These are phyloP conservation scores for Schlechtendalia chinensis DNA, from an alignment of 1,140 invertebrate genomes.

Conservation along the genomic window DNA sequence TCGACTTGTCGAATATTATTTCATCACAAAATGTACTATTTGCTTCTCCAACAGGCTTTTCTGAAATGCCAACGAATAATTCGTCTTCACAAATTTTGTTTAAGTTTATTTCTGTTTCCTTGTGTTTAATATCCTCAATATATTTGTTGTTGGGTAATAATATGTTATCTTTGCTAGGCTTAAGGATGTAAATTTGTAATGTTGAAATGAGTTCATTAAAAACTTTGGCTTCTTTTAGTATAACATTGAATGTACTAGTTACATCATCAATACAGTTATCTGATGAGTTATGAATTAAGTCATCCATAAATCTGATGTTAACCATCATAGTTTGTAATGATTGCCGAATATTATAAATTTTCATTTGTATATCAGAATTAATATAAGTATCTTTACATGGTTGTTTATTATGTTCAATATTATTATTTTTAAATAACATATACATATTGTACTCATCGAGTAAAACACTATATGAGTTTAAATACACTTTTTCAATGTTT, in stretches of 20 bases:
- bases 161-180: background rate
- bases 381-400: background rate
- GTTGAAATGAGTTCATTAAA: constrained; percentile 38
- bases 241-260: constrained; percentile 13
- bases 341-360: constrained; percentile 18
- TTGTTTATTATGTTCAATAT: background rate
- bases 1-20: constrained; percentile 5
- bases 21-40: constrained; percentile 1
- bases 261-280: background rate
- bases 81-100: constrained; percentile 4
- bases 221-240: constrained; percentile 3
- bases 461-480: background rate
- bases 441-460: constrained; percentile 26
- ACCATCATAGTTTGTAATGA: constrained; percentile 24
- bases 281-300: constrained; percentile 17
- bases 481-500: constrained; percentile 4
- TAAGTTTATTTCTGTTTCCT: background rate
- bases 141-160: background rate
- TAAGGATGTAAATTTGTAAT: constrained; percentile 27
- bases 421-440: constrained; percentile 22
- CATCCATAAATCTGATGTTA: background rate
- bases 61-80: constrained; percentile 40
- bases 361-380: constrained; percentile 27
- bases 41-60: background rate
- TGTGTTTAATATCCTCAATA: background rate